phyloP scores from a whole-genome alignment of 2,113 vertebrate species.

The Kobus ellipsiprymnus region DNA sequence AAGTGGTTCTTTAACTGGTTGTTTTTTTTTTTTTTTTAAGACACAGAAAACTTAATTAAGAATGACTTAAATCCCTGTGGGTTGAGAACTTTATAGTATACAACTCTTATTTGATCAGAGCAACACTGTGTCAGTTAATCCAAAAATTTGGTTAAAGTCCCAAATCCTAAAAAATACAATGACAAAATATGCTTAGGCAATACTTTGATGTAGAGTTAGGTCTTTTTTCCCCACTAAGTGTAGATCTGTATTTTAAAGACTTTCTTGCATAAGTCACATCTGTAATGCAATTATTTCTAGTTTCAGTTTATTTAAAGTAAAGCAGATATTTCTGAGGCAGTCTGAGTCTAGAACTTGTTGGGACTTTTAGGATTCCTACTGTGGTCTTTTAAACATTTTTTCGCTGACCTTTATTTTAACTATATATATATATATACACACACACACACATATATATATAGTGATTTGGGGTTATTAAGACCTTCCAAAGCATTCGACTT shows the following conservation, averaged over 20 bases:
- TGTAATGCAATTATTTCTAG: background rate
- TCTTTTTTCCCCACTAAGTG: background rate
- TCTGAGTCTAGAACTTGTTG: background rate
- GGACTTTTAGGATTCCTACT: background rate
- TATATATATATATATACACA: background rate
- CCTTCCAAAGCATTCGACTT: background rate
- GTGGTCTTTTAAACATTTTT: background rate
- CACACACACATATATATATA: background rate
- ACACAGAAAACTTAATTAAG: background rate
- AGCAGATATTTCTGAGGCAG: background rate
- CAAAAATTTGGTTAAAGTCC: background rate
- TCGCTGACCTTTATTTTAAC: background rate
- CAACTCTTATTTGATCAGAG: background rate
- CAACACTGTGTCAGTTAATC: background rate
- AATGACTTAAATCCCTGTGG: background rate
- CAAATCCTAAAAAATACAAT: background rate
- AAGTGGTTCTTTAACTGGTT: background rate
- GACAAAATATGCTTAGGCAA: background rate
- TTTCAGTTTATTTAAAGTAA: background rate
- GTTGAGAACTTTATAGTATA: background rate
- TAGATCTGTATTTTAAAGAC: background rate
- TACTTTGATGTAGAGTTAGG: background rate
- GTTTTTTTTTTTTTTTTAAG: background rate
- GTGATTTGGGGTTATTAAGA: background rate
- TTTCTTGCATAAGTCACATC: background rate